Evolutionary conservation across 2,113 vertebrate species (phyloP).

Genomic region (Pogona vitticeps): DNA sequence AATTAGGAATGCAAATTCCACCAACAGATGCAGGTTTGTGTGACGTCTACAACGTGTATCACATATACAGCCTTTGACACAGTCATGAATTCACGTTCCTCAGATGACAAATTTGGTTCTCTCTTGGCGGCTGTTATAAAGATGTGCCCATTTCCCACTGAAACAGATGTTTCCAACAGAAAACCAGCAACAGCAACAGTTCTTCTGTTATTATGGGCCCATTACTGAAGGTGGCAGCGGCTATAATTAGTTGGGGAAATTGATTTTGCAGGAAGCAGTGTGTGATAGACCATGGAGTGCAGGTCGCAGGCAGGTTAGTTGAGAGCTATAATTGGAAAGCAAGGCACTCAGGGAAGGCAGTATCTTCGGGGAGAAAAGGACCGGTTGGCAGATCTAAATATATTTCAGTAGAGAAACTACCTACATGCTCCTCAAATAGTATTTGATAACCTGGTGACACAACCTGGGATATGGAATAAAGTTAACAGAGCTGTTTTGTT

Average conservation of each 20-base stretch:
- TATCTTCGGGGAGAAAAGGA: conserved; percentile 11
- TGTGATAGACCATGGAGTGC: conserved; percentile 33
- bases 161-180: conserved; percentile 19
- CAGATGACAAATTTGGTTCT: conserved; percentile 17
- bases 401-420: conserved; percentile 18
- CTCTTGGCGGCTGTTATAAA: background rate
- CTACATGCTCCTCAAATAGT: background rate
- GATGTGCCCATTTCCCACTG: background rate
- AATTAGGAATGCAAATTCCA: background rate
- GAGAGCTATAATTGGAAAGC: conserved; percentile 27
- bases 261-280: conserved; percentile 34
- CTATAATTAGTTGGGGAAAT: conserved; percentile 38
- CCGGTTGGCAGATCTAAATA: conserved; percentile 24
- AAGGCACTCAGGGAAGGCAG: conserved; percentile 3
- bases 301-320: conserved; percentile 22
- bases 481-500: background rate
- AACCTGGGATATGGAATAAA: background rate
- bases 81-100: background rate
- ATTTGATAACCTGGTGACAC: background rate
- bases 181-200: background rate
- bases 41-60: background rate
- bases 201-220: conserved; percentile 16
- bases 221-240: conserved; percentile 23
- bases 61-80: background rate
- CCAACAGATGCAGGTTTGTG: background rate